A percentile compares a stretch with the other conserved stretches of the same genome.
Evolutionary conservation across 2,113 vertebrate genomes (phyloP).

Genomic region (Pelmatolapia mariae): DNA sequence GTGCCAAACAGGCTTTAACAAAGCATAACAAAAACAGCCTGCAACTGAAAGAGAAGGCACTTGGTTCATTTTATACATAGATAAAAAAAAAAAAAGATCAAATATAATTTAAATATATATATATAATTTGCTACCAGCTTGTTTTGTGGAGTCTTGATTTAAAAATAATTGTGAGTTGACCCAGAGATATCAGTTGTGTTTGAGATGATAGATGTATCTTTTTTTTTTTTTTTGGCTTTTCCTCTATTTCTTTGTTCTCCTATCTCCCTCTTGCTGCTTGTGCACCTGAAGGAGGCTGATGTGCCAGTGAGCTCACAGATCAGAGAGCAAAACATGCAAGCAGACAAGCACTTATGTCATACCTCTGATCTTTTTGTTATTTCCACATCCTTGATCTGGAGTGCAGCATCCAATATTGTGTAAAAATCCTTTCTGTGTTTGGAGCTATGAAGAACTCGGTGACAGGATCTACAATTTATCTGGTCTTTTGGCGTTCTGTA

Average conservation of each 20-base stretch:
- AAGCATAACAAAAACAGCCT: background rate
- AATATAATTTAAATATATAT: background rate
- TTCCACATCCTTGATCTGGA: background rate
- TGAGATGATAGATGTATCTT: background rate
- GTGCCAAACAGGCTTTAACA: constrained; percentile 18
- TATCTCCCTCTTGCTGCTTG: background rate
- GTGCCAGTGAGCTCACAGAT: background rate
- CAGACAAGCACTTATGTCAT: background rate
- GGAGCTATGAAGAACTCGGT: background rate
- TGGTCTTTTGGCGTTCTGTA: background rate
- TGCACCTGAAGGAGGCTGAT: background rate
- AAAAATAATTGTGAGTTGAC: background rate
- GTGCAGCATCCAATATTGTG: background rate
- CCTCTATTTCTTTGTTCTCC: background rate
- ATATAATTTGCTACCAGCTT: background rate
- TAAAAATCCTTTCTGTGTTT: background rate
- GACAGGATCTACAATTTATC: constrained; percentile 11
- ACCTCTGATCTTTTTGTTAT: background rate
- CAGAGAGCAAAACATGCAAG: background rate
- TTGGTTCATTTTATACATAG: background rate
- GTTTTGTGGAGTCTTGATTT: background rate
- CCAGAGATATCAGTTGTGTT: background rate
- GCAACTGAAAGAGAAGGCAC: background rate
- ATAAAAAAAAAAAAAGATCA: background rate
- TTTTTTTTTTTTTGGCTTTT: background rate